A percentile compares a stretch with the other conserved stretches of the same genome.
Evolutionary conservation across 2,797 vertebrate genomes (phyloP).

Genomic region (Clangula hyemalis): DNA sequence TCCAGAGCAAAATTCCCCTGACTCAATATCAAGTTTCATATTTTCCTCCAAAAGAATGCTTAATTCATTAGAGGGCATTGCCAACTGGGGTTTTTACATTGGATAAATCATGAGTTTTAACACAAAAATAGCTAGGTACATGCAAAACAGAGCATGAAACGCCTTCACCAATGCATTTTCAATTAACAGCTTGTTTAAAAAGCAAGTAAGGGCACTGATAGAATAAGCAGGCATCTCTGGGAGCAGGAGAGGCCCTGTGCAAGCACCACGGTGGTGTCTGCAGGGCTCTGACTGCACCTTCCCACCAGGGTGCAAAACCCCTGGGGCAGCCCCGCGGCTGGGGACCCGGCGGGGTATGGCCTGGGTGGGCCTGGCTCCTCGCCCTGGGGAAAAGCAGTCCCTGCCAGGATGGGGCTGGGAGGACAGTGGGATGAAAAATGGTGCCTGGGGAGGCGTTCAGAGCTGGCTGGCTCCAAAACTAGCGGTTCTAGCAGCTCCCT

Average conservation of each 20-base stretch:
- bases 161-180: conserved; percentile 57
- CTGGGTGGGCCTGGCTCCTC: background rate
- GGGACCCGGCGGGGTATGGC: background rate
- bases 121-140: conserved; percentile 58
- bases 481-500: conserved; percentile 19
- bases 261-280: background rate
- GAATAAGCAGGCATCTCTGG: conserved; percentile 28
- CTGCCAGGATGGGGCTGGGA: rapidly evolving
- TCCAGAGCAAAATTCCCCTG: conserved; percentile 33
- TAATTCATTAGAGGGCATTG: conserved; percentile 8
- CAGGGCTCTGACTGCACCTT: background rate
- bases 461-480: background rate
- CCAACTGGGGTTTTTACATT: conserved; percentile 39
- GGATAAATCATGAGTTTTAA: conserved; percentile 68
- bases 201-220: conserved; percentile 25
- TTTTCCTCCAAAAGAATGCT: conserved; percentile 50
- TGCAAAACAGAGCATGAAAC: conserved; percentile 69
- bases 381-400: rapidly evolving
- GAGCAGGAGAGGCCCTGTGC: background rate
- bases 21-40: conserved; percentile 46
- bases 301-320: background rate
- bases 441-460: background rate
- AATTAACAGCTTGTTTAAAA: conserved; percentile 58
- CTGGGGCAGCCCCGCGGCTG: background rate
- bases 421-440: background rate